These are phyloP conservation scores for Slavum lentiscoides DNA, from an alignment of 2,888 invertebrate genomes.

Conservation along the genomic window DNA sequence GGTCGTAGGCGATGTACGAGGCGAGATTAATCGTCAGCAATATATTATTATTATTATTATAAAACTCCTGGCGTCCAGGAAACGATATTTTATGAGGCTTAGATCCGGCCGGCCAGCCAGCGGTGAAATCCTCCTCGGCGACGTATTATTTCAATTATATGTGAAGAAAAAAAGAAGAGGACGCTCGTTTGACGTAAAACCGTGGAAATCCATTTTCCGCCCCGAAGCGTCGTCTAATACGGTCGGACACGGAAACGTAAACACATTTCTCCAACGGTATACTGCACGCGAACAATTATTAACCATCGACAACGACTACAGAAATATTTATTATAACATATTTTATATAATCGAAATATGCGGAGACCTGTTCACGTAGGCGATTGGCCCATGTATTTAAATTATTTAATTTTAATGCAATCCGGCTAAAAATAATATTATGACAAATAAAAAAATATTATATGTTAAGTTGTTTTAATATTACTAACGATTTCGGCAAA, in stretches of 20 bases:
- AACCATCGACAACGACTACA: neutral
- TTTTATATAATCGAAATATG: neutral
- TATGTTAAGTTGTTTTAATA: too few relatives aligned
- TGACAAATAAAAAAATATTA: too few relatives aligned
- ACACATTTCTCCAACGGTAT: neutral
- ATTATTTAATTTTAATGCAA: too few relatives aligned
- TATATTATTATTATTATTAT: neutral
- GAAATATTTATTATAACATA: neutral
- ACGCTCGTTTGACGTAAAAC: neutral
- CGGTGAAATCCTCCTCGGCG: neutral
- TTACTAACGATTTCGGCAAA: too few relatives aligned
- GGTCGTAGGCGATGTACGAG: conserved; percentile 8
- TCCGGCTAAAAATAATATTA: too few relatives aligned
- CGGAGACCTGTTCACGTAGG: too few relatives aligned
- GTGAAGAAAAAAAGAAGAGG: neutral
- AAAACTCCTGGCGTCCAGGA: conserved; percentile 32
- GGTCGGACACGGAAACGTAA: conserved; percentile 23
- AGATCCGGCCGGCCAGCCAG: conserved; percentile 34
- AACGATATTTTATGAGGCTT: conserved; percentile 45
- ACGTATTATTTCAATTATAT: conserved; percentile 33
- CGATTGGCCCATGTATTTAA: too few relatives aligned
- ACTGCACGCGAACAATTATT: neutral
- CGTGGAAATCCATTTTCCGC: conserved; percentile 45
- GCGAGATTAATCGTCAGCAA: conserved; percentile 38
- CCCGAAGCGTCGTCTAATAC: conserved; percentile 13